Conservation (phyloP, 1,140 invertebrate genomes). For the Maniola jurtina region DNA sequence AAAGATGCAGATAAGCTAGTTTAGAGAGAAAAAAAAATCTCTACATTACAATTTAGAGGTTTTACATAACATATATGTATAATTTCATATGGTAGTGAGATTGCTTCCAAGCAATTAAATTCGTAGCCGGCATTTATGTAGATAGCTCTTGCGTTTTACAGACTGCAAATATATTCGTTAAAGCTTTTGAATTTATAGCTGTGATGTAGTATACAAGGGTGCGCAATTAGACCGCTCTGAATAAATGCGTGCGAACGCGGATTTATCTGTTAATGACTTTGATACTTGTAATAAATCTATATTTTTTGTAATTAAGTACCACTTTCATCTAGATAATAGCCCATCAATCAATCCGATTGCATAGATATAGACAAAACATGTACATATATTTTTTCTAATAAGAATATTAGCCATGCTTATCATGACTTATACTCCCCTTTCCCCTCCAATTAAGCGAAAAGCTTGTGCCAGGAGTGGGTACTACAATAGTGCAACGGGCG, state of each 20-base stretch:
- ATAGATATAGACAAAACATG: too few species aligned
- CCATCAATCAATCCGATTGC: too few species aligned
- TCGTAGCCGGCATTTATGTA: conserved; percentile 2
- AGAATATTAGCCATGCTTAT: too few species aligned
- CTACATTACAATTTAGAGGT: not conserved
- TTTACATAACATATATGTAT: not conserved
- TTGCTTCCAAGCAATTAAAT: not conserved
- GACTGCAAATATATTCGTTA: conserved; percentile 17
- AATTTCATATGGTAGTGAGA: not conserved
- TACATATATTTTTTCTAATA: too few species aligned
- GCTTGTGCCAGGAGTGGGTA: too few species aligned
- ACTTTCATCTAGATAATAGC: not conserved
- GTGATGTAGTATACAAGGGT: conserved; percentile 11
- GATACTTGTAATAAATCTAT: not conserved
- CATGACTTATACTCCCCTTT: too few species aligned
- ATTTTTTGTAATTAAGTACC: too few species aligned
- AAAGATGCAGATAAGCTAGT: too few species aligned
- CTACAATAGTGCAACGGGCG: too few species aligned
- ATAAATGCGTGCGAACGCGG: conserved; percentile 20
- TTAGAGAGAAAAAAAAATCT: too few species aligned
- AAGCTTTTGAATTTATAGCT: conserved; percentile 15
- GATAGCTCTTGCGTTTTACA: conserved; percentile 1
- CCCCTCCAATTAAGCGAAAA: too few species aligned
- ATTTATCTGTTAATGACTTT: not conserved
- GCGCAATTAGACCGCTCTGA: conserved; percentile 26